Evolutionary conservation across 1,140 invertebrate species (phyloP).

Genomic region (Listronotus bonariensis): DNA sequence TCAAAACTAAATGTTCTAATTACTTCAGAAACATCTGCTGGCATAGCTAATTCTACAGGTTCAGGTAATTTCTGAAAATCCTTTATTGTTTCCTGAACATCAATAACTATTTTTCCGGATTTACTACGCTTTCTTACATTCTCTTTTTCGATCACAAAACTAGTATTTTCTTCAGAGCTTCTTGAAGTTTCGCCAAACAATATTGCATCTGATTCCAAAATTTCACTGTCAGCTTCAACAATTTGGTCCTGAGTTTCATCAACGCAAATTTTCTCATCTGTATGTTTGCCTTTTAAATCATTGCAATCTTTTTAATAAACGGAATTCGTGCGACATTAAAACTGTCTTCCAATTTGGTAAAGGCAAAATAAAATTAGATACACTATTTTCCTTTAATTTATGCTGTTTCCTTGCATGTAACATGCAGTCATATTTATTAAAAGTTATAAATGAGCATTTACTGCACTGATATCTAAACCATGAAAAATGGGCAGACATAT

Average conservation of each 20-base stretch:
- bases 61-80: slow-evolving; percentile 22
- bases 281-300: slow-evolving; percentile 23
- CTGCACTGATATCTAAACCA: slow-evolving; percentile 57
- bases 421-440: slow-evolving; percentile 53
- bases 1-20: slow-evolving; percentile 5
- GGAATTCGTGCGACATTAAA: slow-evolving; percentile 44
- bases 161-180: neutral
- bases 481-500: slow-evolving; percentile 57
- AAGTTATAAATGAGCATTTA: slow-evolving; percentile 55
- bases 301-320: slow-evolving; percentile 9
- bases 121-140: slow-evolving; percentile 1
- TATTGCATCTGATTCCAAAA: neutral
- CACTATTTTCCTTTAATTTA: slow-evolving; percentile 46
- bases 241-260: neutral
- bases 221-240: neutral
- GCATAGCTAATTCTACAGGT: slow-evolving; percentile 25
- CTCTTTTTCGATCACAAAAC: neutral
- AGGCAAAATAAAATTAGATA: slow-evolving; percentile 48
- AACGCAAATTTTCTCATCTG: slow-evolving; percentile 12
- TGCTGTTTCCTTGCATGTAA: slow-evolving; percentile 55
- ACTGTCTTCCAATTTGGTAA: slow-evolving; percentile 50
- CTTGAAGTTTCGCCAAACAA: slow-evolving; percentile 12
- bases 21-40: slow-evolving; percentile 20
- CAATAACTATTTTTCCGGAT: slow-evolving; percentile 3
- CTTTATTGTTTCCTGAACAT: slow-evolving; percentile 12